Evolutionary conservation across 2,888 invertebrate genomes (phyloP), one percentile per base, ranked within the genome.

Genomic region (Thera obeliscata): DNA sequence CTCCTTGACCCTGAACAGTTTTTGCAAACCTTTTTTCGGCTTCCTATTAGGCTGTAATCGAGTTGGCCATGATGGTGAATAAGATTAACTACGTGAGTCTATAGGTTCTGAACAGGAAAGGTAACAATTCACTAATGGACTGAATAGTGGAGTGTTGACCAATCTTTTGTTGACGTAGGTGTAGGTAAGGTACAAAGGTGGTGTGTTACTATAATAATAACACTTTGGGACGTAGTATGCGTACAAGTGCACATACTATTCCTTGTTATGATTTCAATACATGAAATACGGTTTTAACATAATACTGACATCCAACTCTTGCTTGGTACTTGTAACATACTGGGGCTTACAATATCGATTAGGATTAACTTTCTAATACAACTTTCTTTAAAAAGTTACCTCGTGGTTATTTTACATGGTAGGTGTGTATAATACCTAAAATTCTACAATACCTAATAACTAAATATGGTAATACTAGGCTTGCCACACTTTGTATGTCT

Each of bases 1-100:
- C 7, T 43, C 43, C 43, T 38, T 43, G 43, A 9, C 43, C 43
- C 9, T 46, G 43, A 56, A 56, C 54, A n/a, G 66, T 66, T 62
- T 66, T 62, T 58, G 55, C 49, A 35, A 35, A 11, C 8, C 35
- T 43, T 50, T 48, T 49, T 65, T 66, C 61, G 55, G 48, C 49
- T 58, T 62, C 61, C 65, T 58, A 57, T 49, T 66, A 60, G 50
- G 55, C 49, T 35, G 11, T 56, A 56, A 58, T 67, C 8, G 58
- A 57, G 54, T 54, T 58, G 58, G 11, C 57, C 57, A 38, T 57
- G 52, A 58, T 61, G 46, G 57, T 66, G 55, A 55, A 57, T 52
- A 54, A 62, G 58, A 58, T 62, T 61, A 46, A 8, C 43, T 43
- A 66, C 61, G 58, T 62, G 66, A 38, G 33, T 56, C 56, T 55